Conservation (phyloP, 2,888 invertebrate genomes). For the Epirrhoe alternata region DNA sequence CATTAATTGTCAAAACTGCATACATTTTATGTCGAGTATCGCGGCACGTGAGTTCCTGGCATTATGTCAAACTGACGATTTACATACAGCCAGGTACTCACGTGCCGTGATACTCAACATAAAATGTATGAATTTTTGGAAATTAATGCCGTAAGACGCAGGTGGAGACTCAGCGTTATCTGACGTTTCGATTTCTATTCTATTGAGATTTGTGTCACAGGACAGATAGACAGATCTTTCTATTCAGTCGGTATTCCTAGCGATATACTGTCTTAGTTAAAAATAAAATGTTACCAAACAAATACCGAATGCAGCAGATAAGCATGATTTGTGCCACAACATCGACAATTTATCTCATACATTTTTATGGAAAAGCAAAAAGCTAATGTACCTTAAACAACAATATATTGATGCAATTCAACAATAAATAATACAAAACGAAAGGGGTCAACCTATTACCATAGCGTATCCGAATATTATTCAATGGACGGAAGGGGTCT, state of each 20-base stretch:
- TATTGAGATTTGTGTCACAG: no score
- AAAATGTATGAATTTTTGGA: no score
- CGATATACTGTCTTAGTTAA: not conserved
- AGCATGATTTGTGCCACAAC: slow-evolving; percentile 13
- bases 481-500: slow-evolving; percentile 71
- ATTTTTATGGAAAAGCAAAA: slow-evolving; percentile 52
- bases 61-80: no score
- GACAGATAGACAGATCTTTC: no score
- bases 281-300: not conserved
- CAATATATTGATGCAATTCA: slow-evolving; percentile 75
- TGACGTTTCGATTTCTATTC: no score
- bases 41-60: no score
- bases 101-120: no score
- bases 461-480: slow-evolving; percentile 64
- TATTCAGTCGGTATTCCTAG: not conserved
- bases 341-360: slow-evolving; percentile 23
- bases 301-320: not conserved
- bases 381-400: slow-evolving; percentile 76
- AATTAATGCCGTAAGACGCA: no score
- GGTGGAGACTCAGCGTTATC: no score
- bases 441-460: slow-evolving; percentile 76
- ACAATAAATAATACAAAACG: slow-evolving; percentile 74
- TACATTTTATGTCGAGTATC: no score
- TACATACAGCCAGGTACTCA: no score
- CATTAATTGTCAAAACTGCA: no score